These are phyloP conservation scores for Ctenicera cuprea DNA, from an alignment of 2,888 invertebrate genomes.

Conservation along the genomic window DNA sequence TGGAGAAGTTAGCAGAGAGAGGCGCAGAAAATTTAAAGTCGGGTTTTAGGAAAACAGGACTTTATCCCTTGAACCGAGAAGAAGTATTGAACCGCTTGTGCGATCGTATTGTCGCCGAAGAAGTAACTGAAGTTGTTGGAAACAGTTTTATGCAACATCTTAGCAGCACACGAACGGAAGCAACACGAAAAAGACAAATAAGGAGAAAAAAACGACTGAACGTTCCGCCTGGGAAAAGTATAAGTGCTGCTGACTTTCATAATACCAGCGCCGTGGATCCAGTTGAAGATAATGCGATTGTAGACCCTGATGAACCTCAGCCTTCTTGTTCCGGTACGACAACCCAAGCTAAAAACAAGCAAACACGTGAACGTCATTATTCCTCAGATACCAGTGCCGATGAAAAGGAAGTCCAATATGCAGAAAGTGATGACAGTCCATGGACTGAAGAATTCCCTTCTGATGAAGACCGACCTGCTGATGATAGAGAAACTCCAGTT, in stretches of 20 bases:
- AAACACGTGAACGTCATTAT: too few species aligned
- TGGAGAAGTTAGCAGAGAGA: constrained; percentile 50
- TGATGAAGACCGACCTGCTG: background rate
- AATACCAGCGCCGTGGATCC: background rate
- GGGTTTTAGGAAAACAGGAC: constrained; percentile 42
- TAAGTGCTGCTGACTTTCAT: background rate
- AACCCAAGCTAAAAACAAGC: too few species aligned
- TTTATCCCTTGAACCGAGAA: constrained; percentile 6
- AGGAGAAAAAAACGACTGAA: background rate
- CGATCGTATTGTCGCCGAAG: background rate
- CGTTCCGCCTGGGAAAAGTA: background rate
- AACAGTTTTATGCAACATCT: background rate
- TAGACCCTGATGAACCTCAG: background rate
- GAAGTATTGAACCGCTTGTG: background rate
- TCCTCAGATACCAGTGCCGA: background rate
- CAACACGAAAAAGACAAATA: background rate
- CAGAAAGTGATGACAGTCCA: background rate
- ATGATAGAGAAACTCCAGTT: background rate
- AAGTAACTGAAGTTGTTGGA: background rate
- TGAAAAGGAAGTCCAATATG: background rate
- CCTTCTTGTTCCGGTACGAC: background rate
- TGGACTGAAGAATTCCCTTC: background rate
- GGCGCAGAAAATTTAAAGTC: constrained; percentile 37
- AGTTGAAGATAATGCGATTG: background rate
- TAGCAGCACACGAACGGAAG: background rate